Percentiles rank a stretch among this genome's conserved stretches.
phyloP scores from a whole-genome alignment of 1,140 invertebrate genomes.

The Drosophila fuyamai region DNA sequence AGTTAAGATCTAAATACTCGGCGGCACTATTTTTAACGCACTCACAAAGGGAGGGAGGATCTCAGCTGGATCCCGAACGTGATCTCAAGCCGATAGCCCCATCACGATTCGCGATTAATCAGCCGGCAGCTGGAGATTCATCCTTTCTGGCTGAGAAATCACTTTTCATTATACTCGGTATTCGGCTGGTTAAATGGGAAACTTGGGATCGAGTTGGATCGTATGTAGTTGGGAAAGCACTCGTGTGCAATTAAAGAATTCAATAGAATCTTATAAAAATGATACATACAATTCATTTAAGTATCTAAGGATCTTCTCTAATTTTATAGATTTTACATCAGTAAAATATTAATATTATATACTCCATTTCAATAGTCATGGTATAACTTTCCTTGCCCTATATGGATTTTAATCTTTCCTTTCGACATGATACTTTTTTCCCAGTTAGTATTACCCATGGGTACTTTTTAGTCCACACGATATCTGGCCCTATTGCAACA shows the following conservation, averaged over 20 bases:
- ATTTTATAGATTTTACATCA: too few species aligned
- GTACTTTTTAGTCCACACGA: constrained; percentile 9
- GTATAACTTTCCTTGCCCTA: too few species aligned
- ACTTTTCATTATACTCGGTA: constrained; percentile 62
- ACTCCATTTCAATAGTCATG: too few species aligned
- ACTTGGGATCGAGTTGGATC: background rate
- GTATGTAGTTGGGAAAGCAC: too few species aligned
- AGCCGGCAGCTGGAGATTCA: constrained; percentile 54
- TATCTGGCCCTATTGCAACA: constrained; percentile 20
- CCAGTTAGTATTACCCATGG: background rate
- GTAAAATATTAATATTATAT: too few species aligned
- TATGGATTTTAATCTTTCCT: too few species aligned
- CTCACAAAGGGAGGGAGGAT: constrained; percentile 19
- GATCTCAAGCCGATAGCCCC: constrained; percentile 69
- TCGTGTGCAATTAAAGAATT: too few species aligned
- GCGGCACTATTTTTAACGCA: constrained; percentile 66
- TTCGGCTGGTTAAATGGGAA: background rate
- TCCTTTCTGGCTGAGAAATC: constrained; percentile 67
- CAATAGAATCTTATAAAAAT: too few species aligned
- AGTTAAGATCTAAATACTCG: constrained; percentile 35
- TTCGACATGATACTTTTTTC: too few species aligned
- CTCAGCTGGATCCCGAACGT: constrained; percentile 60
- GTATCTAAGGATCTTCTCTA: too few species aligned
- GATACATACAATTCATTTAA: too few species aligned
- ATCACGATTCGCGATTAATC: constrained; percentile 82